Percentiles rank a stretch among this genome's conserved stretches.
phyloP scores from a whole-genome alignment of 2,888 invertebrate genomes.

The Drosophila picticornis region DNA sequence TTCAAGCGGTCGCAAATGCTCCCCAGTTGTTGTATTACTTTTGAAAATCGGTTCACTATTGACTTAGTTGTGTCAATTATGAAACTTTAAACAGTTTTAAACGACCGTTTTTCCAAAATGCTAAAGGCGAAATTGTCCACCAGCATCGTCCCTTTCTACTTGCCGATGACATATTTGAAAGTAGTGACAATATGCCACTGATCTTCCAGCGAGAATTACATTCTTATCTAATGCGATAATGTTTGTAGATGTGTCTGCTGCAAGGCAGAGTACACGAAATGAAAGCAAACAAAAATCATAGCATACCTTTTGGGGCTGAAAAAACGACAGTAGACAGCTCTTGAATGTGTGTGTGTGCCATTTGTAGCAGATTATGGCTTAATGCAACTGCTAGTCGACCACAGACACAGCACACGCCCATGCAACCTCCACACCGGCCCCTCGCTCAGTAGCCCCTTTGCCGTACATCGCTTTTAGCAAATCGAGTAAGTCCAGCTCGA shows the following conservation, averaged over 20 bases:
- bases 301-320: constrained; percentile 60
- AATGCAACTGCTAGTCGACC: constrained; percentile 56
- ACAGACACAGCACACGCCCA: neutral
- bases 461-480: neutral
- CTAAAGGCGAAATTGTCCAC: neutral
- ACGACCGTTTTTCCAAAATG: neutral
- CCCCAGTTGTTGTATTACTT: neutral
- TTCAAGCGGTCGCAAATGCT: neutral
- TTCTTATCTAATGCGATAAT: neutral
- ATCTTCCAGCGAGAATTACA: neutral
- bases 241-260: neutral
- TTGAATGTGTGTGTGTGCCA: constrained; percentile 35
- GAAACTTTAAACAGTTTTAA: neutral
- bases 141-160: neutral
- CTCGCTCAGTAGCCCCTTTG: neutral
- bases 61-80: neutral
- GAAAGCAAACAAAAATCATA: constrained; percentile 18
- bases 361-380: constrained; percentile 71
- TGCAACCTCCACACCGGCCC: neutral
- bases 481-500: constrained; percentile 33
- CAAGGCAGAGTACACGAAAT: neutral
- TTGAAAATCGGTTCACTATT: neutral
- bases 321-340: constrained; percentile 3
- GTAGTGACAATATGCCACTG: neutral
- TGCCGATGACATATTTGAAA: neutral